Base-by-base conservation (phyloP, 2,888 invertebrate genomes). In the Aphodius granarius region DNA sequence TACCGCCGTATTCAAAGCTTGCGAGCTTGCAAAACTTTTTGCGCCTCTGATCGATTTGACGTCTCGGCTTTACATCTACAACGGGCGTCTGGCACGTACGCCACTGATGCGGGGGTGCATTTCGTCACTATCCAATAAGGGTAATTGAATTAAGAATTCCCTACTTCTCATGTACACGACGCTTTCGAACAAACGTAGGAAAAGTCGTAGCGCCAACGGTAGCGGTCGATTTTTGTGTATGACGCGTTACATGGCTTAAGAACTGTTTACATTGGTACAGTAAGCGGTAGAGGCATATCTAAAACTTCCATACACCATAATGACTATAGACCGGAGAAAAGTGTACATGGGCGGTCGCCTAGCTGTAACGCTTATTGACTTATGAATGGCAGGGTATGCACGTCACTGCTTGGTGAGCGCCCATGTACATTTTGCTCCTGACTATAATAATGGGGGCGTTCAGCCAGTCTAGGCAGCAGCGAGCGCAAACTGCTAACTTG, bases 41-140 rank as follows among this genome's bases (percentile, higher is more conserved):
- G 73, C 76, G 76, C 73, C 73, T 68, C 73, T 76, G 73, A 76
- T 76, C 76, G 76, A 76, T 76, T 73, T 73, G 43, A 43, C 43
- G 13, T 13, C 43, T 43, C 43, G 43, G 43, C 43, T 2, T 6
- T 43, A 13, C 6, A 6, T 43, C 43, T 13, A 43, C 43, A 43
- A 43, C 43, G 43, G 23, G 43, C 6, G 43, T 43, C 43, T 43
- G 9, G 13, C 43, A 43, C 43, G 13, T 43, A 43, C 43, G 43
- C 43, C 13, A 43, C 43, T 43, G 43, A 13, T 43, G 13, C 66
- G 65, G 71, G 71, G 76, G 68, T 76, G 76, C 76, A 76, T 76
- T 76, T 73, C 76, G 76, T 73, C 73, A 73, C 76, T 73, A 76
- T 76, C 76, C 76, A 76, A 76, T 76, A 76, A 76, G 76, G 76